Percentiles rank a stretch among this genome's conserved stretches.
Conservation (phyloP, 2,797 vertebrate species). For the Leptatherina wallacei region DNA sequence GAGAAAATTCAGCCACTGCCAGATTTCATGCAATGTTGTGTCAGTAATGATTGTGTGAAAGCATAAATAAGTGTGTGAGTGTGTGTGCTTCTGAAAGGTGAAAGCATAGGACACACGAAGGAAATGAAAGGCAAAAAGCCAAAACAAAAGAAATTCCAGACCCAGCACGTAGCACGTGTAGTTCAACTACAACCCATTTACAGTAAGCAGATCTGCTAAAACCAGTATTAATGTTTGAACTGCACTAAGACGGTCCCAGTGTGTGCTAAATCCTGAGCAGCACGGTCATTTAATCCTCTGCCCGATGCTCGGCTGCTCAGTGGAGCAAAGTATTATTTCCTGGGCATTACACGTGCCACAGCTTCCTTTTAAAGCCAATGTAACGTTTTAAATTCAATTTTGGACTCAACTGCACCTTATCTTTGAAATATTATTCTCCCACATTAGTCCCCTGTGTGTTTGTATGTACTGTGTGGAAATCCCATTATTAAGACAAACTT, state of each 20-base stretch:
- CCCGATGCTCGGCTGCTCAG: constrained; percentile 48
- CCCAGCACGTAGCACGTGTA: constrained; percentile 22
- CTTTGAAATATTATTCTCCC: constrained; percentile 63
- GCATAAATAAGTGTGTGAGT: constrained; percentile 6
- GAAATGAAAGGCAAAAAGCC: constrained; percentile 41
- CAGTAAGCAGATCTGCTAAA: constrained; percentile 48
- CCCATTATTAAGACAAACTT: constrained; percentile 65
- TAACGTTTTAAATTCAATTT: constrained; percentile 73
- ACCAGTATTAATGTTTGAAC: constrained; percentile 31
- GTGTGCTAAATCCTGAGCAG: constrained; percentile 35
- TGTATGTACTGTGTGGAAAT: constrained; percentile 67
- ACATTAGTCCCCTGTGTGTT: constrained; percentile 56
- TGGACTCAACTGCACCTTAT: constrained; percentile 48
- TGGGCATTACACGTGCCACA: constrained; percentile 51
- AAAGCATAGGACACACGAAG: constrained; percentile 24
- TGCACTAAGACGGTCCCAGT: constrained; percentile 16
- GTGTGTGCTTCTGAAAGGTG: constrained; percentile 20
- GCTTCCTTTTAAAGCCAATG: constrained; percentile 59
- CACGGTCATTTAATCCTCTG: constrained; percentile 51
- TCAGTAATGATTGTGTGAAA: constrained; percentile 16
- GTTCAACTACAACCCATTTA: constrained; percentile 36
- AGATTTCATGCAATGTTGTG: constrained; percentile 40
- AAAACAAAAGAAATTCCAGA: constrained; percentile 58
- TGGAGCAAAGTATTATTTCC: constrained; percentile 58
- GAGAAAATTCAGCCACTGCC: constrained; percentile 29